A percentile compares a stretch with the other conserved stretches of the same genome.
Evolutionary conservation across 2,888 invertebrate species (phyloP).

Genomic region (Ferdinandea cuprea): DNA sequence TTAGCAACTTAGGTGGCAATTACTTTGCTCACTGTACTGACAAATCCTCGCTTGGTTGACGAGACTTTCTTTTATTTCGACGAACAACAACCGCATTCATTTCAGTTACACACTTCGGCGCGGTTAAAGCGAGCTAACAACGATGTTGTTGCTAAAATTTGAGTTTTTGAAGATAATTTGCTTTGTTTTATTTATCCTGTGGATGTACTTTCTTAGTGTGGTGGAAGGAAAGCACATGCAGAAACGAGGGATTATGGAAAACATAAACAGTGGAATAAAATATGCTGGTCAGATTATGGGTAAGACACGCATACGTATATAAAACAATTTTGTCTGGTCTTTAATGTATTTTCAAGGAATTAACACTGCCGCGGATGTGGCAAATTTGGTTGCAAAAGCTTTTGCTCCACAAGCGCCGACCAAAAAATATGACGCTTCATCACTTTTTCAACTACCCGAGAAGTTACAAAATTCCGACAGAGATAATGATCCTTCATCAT

Average conservation of each 20-base stretch:
- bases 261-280: constrained; percentile 81
- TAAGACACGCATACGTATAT: constrained; percentile 62
- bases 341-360: constrained; percentile 77
- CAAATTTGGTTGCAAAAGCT: constrained; percentile 85
- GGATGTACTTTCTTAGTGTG: constrained; percentile 50
- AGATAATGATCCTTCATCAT: constrained; percentile 39
- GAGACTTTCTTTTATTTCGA: constrained; percentile 61
- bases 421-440: constrained; percentile 65
- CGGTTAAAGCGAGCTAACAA: constrained; percentile 4
- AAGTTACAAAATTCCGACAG: constrained; percentile 64
- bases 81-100: constrained; percentile 11
- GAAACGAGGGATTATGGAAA: constrained; percentile 80
- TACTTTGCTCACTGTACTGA: constrained; percentile 57
- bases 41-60: constrained; percentile 52
- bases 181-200: constrained; percentile 56
- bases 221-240: constrained; percentile 69
- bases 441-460: constrained; percentile 33
- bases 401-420: constrained; percentile 80
- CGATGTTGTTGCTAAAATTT: constrained; percentile 54
- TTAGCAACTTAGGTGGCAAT: constrained; percentile 49
- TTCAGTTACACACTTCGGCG: constrained; percentile 27
- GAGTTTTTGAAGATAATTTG: constrained; percentile 48
- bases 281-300: constrained; percentile 82
- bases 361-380: constrained; percentile 85
- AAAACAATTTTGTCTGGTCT: neutral